phyloP scores from a whole-genome alignment of 2,797 vertebrate genomes.

The Platyrinchus mystaceus region DNA sequence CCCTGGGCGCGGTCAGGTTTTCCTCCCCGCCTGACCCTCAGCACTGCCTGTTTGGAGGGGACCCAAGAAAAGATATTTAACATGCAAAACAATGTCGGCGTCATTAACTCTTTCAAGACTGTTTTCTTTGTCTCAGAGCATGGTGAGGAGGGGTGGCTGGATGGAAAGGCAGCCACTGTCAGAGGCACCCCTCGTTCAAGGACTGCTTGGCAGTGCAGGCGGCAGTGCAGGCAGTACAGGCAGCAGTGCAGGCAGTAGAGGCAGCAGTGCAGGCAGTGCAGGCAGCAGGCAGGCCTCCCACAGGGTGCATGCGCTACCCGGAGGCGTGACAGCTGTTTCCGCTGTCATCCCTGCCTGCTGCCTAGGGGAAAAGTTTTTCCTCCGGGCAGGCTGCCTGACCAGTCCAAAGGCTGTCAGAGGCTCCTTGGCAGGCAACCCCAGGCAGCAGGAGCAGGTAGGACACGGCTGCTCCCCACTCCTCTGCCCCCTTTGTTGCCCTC shows the following conservation, averaged over 20 bases:
- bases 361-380: background rate
- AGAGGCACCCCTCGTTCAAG: background rate
- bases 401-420: fast-evolving
- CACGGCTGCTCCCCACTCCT: fast-evolving
- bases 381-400: background rate
- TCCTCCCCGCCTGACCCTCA: background rate
- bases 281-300: background rate
- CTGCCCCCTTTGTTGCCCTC: background rate
- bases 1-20: background rate
- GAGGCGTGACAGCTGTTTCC: background rate
- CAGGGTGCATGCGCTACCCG: background rate
- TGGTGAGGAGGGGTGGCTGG: fast-evolving
- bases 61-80: background rate
- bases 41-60: background rate
- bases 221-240: background rate
- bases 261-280: background rate
- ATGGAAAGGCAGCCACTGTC: fast-evolving
- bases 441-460: background rate
- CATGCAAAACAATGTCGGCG: fast-evolving
- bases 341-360: background rate
- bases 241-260: no score
- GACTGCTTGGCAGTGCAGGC: background rate
- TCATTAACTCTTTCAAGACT: background rate
- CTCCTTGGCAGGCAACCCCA: fast-evolving
- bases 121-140: background rate